Percentiles rank a stretch among this genome's conserved stretches.
Conservation (phyloP, 2,888 invertebrate species). For the Adela reaumurella region DNA sequence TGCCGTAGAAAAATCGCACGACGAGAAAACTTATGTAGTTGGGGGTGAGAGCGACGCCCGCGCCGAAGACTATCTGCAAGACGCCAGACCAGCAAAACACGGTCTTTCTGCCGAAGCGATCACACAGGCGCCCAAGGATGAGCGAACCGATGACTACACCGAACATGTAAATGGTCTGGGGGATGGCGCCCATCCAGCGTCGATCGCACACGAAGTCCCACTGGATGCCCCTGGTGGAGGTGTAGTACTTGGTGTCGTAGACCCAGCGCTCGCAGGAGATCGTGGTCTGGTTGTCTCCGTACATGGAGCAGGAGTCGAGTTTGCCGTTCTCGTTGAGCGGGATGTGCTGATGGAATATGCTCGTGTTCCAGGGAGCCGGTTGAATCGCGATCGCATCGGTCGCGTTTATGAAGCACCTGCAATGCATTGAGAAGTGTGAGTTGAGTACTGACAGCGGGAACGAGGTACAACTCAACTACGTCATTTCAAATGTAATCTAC, state of each 20-base stretch:
- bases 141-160: slow-evolving; percentile 80
- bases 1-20: slow-evolving; percentile 69
- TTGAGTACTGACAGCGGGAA: too few relatives aligned
- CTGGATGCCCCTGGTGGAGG: slow-evolving; percentile 73
- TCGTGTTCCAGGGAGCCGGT: slow-evolving; percentile 45
- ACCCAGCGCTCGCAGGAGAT: slow-evolving; percentile 56
- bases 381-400: slow-evolving; percentile 49
- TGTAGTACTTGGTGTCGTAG: slow-evolving; percentile 70
- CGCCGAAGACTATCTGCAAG: slow-evolving; percentile 65
- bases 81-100: slow-evolving; percentile 75
- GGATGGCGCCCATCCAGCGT: slow-evolving; percentile 78
- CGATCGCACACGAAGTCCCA: slow-evolving; percentile 79
- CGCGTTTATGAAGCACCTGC: slow-evolving; percentile 57
- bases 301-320: slow-evolving; percentile 62
- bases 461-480: too few relatives aligned
- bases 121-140: slow-evolving; percentile 72
- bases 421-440: too few relatives aligned
- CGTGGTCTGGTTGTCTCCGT: slow-evolving; percentile 32
- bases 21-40: slow-evolving; percentile 69
- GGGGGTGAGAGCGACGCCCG: slow-evolving; percentile 71
- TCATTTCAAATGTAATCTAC: too few relatives aligned
- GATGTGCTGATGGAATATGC: slow-evolving; percentile 49
- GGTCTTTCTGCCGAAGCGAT: slow-evolving; percentile 75
- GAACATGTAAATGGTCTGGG: slow-evolving; percentile 78
- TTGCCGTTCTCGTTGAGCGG: slow-evolving; percentile 55